Conservation (phyloP, 2,888 invertebrate genomes). For the Lasiommata megera region DNA sequence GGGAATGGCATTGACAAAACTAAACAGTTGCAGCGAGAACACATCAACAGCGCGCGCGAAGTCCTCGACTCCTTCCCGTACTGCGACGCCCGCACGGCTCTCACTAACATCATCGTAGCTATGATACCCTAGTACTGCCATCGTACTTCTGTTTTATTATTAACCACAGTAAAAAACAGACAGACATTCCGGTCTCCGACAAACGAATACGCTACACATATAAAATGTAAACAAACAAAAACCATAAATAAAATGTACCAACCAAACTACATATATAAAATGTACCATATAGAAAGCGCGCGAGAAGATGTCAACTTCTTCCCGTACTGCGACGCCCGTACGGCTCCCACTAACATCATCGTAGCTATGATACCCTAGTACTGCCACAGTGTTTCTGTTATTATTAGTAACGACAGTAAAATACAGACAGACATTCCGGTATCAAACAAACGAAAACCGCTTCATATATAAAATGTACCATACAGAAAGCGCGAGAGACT, state of each 20-base stretch:
- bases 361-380: not conserved
- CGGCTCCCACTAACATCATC: conserved; percentile 88
- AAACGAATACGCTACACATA: too few relatives aligned
- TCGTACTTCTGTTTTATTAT: too few relatives aligned
- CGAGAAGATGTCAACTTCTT: conserved; percentile 88
- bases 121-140: conserved; percentile 83
- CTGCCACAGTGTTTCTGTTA: not conserved
- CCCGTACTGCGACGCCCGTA: conserved; percentile 90
- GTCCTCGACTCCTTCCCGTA: conserved; percentile 88
- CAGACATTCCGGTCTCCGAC: too few relatives aligned
- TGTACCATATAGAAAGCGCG: conserved; percentile 89
- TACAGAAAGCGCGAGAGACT: conserved; percentile 86
- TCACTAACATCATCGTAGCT: conserved; percentile 92
- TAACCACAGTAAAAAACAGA: too few relatives aligned
- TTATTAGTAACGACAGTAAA: too few relatives aligned
- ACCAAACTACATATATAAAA: too few relatives aligned
- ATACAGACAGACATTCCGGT: too few relatives aligned
- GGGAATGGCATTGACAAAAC: conserved; percentile 89
- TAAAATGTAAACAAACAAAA: too few relatives aligned
- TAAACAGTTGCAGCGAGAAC: conserved; percentile 87
- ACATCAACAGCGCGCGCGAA: conserved; percentile 87
- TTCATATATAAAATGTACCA: too few relatives aligned
- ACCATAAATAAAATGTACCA: too few relatives aligned
- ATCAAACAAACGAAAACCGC: too few relatives aligned
- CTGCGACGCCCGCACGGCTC: conserved; percentile 91